These are phyloP conservation scores for Sycophila sp. DNA, from an alignment of 1,140 invertebrate species.

Conservation along the genomic window DNA sequence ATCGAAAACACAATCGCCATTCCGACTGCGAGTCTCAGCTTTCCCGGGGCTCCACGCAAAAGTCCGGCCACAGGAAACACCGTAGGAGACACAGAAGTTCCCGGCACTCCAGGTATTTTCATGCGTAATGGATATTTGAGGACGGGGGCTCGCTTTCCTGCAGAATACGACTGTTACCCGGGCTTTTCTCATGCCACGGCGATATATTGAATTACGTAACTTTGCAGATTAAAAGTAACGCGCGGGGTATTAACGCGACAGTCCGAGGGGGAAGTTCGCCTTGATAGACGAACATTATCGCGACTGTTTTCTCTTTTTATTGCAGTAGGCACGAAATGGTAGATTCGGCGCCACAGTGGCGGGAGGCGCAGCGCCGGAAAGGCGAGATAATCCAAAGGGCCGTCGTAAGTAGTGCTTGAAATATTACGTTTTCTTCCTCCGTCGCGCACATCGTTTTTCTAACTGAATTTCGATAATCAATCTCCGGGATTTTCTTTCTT, in stretches of 20 bases:
- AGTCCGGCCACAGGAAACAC: constrained; percentile 78
- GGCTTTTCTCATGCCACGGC: too few relatives aligned
- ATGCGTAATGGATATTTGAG: neutral
- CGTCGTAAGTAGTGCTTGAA: constrained; percentile 52
- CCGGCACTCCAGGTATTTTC: constrained; percentile 55
- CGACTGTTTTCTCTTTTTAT: too few relatives aligned
- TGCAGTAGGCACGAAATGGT: constrained; percentile 74
- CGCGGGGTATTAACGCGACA: too few relatives aligned
- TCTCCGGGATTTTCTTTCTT: too few relatives aligned
- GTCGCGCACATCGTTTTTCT: neutral
- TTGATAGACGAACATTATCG: too few relatives aligned
- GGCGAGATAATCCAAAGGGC: constrained; percentile 69
- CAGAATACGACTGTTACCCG: too few relatives aligned
- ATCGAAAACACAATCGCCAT: constrained; percentile 79
- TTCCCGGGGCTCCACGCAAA: constrained; percentile 78
- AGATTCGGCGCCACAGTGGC: constrained; percentile 89
- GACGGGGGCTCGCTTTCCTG: too few relatives aligned
- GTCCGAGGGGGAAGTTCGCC: too few relatives aligned
- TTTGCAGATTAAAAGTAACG: too few relatives aligned
- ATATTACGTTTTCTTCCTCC: neutral
- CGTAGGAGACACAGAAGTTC: constrained; percentile 71
- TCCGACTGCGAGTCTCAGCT: constrained; percentile 91
- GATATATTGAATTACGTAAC: too few relatives aligned
- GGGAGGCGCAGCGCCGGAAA: constrained; percentile 81
- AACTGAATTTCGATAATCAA: too few relatives aligned